Evolutionary conservation across 1,140 invertebrate genomes (phyloP).

Genomic region (Elymnias hypermnestra): DNA sequence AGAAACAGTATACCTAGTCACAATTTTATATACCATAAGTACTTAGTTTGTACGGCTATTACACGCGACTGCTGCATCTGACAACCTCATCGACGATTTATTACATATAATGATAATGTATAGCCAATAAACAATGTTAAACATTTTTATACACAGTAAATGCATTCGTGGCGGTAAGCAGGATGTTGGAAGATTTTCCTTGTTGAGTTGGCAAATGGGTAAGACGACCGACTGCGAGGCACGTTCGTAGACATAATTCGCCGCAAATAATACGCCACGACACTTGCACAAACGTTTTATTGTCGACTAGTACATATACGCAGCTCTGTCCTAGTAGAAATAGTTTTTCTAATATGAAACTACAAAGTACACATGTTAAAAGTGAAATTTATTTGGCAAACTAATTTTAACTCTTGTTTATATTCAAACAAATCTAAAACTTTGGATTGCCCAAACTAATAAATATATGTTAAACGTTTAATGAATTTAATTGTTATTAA

Average conservation of each 20-base stretch:
- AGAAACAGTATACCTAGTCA: too few relatives aligned
- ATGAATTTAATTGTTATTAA: too few relatives aligned
- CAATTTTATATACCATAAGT: too few relatives aligned
- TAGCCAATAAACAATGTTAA: slow-evolving; percentile 14
- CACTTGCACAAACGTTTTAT: slow-evolving; percentile 6
- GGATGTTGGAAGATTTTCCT: slow-evolving; percentile 59
- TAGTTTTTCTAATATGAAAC: too few relatives aligned
- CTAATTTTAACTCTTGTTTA: too few relatives aligned
- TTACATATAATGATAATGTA: slow-evolving; percentile 19
- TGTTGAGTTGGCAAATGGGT: slow-evolving; percentile 27
- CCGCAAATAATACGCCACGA: slow-evolving; percentile 20
- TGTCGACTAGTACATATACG: too few relatives aligned
- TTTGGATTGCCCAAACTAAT: too few relatives aligned
- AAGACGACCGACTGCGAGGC: slow-evolving; percentile 21
- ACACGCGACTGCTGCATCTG: slow-evolving; percentile 11
- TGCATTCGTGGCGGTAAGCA: slow-evolving; percentile 45
- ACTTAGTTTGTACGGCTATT: slow-evolving; percentile 5
- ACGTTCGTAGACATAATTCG: slow-evolving; percentile 20
- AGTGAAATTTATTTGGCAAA: too few relatives aligned
- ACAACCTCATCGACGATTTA: slow-evolving; percentile 31
- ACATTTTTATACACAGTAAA: slow-evolving; percentile 29
- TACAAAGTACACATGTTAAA: too few relatives aligned
- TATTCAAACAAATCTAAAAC: too few relatives aligned
- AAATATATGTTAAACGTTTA: too few relatives aligned
- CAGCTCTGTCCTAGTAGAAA: too few relatives aligned